phyloP scores from a whole-genome alignment of 2,888 invertebrate species.

The Drosophila anceps region DNA sequence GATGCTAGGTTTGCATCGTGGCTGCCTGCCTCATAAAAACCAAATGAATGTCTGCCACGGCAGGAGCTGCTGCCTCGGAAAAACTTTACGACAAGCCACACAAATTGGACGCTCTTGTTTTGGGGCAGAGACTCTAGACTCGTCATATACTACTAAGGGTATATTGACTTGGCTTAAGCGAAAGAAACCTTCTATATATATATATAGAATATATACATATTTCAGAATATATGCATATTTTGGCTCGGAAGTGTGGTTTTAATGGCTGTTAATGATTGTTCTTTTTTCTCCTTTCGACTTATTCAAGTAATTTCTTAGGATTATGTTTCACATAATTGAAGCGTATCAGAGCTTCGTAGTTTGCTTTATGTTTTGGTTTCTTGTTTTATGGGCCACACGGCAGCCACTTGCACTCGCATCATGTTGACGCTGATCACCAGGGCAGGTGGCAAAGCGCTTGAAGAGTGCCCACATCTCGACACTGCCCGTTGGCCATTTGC shows the following conservation, averaged over 20 bases:
- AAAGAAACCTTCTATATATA: background rate
- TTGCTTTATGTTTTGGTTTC: background rate
- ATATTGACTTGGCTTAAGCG: background rate
- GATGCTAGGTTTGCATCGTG: constrained; percentile 48
- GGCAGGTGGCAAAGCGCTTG: constrained; percentile 35
- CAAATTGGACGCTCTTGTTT: constrained; percentile 73
- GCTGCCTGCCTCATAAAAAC: constrained; percentile 70
- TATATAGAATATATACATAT: too few species aligned
- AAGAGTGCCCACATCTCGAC: constrained; percentile 19
- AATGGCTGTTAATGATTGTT: background rate
- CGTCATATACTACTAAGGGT: constrained; percentile 1
- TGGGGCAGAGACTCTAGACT: constrained; percentile 23
- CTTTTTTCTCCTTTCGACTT: background rate
- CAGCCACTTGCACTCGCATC: constrained; percentile 57
- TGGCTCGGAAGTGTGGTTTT: background rate
- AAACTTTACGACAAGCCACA: constrained; percentile 81
- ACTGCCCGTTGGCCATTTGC: constrained; percentile 58
- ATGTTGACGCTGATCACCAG: constrained; percentile 71
- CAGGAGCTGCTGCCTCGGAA: constrained; percentile 51
- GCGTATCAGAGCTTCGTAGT: constrained; percentile 26
- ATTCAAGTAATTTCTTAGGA: background rate
- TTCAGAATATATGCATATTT: too few species aligned
- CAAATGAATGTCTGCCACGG: constrained; percentile 64
- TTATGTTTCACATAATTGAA: background rate
- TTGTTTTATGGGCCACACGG: constrained; percentile 65